Conservation (phyloP, 2,113 vertebrate species). For the Cyanistes caeruleus region DNA sequence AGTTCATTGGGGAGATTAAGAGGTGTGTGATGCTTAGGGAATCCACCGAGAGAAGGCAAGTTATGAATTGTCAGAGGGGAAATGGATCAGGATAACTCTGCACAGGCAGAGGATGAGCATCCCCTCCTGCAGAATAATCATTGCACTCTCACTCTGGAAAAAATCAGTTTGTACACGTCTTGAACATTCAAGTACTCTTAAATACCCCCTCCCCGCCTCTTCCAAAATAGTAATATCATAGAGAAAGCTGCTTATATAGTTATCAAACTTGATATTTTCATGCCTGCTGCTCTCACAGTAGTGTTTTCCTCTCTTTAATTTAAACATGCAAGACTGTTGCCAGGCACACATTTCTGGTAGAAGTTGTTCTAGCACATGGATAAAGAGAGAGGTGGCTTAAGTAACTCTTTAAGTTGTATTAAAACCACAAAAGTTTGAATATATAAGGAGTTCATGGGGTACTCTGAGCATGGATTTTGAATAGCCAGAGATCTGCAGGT, state of each 20-base stretch:
- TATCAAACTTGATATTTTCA: not conserved
- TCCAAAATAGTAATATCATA: not conserved
- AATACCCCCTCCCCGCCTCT: not conserved
- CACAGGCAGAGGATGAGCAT: not conserved
- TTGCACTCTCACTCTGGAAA: not conserved
- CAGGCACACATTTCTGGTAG: not conserved
- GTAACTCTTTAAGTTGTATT: not conserved
- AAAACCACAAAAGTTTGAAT: not conserved
- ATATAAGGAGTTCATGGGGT: not conserved
- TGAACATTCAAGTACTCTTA: not conserved
- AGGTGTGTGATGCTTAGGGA: rapidly evolving
- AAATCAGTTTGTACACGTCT: not conserved
- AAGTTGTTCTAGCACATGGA: not conserved
- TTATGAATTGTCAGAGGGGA: not conserved
- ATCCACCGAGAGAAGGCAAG: not conserved
- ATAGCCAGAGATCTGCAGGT: not conserved
- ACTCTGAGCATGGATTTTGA: not conserved
- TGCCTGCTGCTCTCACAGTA: slow-evolving; percentile 10
- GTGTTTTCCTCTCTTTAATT: not conserved
- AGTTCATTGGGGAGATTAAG: rapidly evolving
- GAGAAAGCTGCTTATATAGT: not conserved
- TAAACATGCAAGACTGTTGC: not conserved
- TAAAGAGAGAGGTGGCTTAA: not conserved
- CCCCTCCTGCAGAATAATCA: not conserved
- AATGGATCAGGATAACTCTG: not conserved